Conservation (phyloP, 2,113 vertebrate genomes). For the Cervus canadensis region DNA sequence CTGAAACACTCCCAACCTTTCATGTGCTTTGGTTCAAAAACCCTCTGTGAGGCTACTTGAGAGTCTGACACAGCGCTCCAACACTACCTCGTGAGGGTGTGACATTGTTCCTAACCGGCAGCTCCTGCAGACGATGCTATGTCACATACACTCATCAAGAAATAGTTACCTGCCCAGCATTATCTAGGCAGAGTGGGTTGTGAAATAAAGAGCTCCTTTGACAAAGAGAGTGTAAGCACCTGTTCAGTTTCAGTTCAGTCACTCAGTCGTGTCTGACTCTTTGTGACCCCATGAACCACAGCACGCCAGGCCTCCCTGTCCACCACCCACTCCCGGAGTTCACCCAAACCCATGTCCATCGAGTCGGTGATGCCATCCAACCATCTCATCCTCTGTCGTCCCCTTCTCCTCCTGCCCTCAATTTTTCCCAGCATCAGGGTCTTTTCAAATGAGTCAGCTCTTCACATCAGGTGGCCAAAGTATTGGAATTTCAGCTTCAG, state of each 20-base stretch:
- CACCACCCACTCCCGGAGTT: background rate
- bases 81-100: background rate
- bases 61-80: background rate
- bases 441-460: background rate
- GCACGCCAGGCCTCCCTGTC: background rate
- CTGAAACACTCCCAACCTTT: background rate
- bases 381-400: background rate
- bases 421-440: background rate
- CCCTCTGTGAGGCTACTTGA: background rate
- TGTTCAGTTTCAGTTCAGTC: background rate
- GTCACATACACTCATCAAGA: background rate
- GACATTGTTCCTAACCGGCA: background rate
- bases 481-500: background rate
- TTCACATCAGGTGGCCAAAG: background rate
- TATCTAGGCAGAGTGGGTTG: background rate
- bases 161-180: background rate
- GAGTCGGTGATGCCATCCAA: background rate
- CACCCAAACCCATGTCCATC: too few species aligned
- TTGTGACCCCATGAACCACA: background rate
- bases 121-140: background rate
- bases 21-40: background rate
- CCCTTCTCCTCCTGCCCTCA: background rate
- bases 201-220: background rate
- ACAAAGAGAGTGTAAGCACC: background rate
- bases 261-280: accelerated